Conservation (phyloP, 2,113 vertebrate species). For the Pelodiscus sinensis region DNA sequence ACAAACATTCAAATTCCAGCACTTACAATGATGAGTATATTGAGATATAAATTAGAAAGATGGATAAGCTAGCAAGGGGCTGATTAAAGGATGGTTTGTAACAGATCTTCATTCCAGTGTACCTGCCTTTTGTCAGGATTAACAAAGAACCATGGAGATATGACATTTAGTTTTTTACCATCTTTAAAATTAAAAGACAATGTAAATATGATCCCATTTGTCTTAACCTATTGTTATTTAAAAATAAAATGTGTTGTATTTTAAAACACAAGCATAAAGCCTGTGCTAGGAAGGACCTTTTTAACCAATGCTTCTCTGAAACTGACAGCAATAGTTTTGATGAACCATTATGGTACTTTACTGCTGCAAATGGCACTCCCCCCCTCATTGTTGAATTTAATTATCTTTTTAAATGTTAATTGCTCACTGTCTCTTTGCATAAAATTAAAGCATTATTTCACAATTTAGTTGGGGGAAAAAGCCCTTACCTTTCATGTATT, state of each 20-base stretch:
- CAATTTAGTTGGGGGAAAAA: background rate
- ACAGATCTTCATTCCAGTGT: slow-evolving; percentile 13
- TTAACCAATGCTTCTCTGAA: slow-evolving; percentile 32
- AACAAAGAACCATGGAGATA: background rate
- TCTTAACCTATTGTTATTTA: slow-evolving; percentile 33
- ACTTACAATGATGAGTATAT: background rate
- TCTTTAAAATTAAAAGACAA: slow-evolving; percentile 19
- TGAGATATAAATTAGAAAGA: slow-evolving; percentile 34
- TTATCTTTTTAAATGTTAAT: slow-evolving; percentile 38
- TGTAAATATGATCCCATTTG: slow-evolving; percentile 27
- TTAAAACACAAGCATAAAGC: slow-evolving; percentile 21
- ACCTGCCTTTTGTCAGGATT: slow-evolving; percentile 16
- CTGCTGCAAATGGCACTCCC: slow-evolving; percentile 17
- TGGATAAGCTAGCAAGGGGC: background rate
- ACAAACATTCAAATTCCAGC: background rate
- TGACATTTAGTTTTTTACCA: slow-evolving; percentile 16
- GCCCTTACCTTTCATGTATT: background rate
- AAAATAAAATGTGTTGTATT: slow-evolving; percentile 44
- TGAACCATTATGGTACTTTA: slow-evolving; percentile 1
- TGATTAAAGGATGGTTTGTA: slow-evolving; percentile 33
- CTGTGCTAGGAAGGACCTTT: background rate
- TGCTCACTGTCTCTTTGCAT: slow-evolving; percentile 22
- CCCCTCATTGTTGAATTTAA: slow-evolving; percentile 21
- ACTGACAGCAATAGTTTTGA: background rate
- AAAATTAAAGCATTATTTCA: slow-evolving; percentile 31